phyloP scores from a whole-genome alignment of 2,113 vertebrate species.

The Zeus faber region DNA sequence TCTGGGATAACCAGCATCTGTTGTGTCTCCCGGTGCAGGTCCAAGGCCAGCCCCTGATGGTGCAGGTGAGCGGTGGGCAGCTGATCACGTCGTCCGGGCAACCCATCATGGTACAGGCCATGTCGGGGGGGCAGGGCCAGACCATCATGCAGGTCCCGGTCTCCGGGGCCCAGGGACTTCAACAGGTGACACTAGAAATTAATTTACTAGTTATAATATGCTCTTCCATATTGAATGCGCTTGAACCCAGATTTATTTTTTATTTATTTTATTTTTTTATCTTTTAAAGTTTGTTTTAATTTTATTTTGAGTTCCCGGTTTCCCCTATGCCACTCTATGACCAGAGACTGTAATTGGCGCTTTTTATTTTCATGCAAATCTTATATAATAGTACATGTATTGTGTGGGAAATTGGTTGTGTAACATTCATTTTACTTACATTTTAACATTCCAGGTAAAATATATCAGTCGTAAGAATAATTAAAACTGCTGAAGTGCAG shows the following conservation, averaged over 20 bases:
- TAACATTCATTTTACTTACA: no score
- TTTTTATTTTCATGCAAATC: no score
- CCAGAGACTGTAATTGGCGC: no score
- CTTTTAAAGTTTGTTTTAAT: no score
- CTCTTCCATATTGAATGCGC: background rate
- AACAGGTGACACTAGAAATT: constrained; percentile 79
- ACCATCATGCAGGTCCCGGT: constrained; percentile 98
- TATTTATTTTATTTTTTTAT: no score
- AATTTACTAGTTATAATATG: background rate
- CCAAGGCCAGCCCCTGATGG: constrained; percentile 96
- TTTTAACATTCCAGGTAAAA: no score
- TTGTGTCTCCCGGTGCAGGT: constrained; percentile 72
- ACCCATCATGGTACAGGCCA: constrained; percentile 98
- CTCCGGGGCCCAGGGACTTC: constrained; percentile 91
- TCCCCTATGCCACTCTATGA: no score
- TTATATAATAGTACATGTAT: no score
- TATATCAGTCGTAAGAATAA: no score
- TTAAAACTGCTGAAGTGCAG: no score
- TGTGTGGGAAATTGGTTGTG: no score
- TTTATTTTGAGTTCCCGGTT: no score
- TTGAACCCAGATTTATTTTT: background rate
- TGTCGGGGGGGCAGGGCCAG: constrained; percentile 93
- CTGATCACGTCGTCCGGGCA: constrained; percentile 97
- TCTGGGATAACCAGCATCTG: background rate
- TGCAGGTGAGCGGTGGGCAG: constrained; percentile 97